Evolutionary conservation across 1,140 invertebrate species (phyloP).

Genomic region (Drosophila malerkotliana): DNA sequence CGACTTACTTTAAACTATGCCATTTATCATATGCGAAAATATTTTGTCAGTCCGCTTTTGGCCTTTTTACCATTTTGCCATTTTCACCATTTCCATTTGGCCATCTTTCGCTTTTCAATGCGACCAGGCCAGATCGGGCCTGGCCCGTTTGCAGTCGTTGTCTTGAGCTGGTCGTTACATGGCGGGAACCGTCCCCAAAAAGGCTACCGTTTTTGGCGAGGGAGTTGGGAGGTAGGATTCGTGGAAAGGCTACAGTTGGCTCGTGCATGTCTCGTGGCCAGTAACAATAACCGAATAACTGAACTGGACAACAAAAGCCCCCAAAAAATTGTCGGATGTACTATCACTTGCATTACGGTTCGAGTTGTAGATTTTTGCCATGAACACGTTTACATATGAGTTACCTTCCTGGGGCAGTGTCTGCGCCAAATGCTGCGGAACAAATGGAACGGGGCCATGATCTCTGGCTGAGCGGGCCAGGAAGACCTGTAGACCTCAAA

Average conservation of each 20-base stretch:
- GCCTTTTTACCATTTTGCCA: conserved; percentile 57
- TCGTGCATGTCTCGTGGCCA: conserved; percentile 60
- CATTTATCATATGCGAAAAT: conserved; percentile 80
- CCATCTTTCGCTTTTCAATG: conserved; percentile 73
- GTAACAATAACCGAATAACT: conserved; percentile 65
- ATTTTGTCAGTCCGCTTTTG: conserved; percentile 77
- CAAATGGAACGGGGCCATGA: conserved; percentile 45
- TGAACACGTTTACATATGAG: conserved; percentile 21
- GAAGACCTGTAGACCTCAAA: conserved; percentile 23
- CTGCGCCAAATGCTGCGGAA: conserved; percentile 19
- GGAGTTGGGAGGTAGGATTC: conserved; percentile 5
- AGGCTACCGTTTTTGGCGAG: conserved; percentile 58
- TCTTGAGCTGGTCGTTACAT: conserved; percentile 33
- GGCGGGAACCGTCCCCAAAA: conserved; percentile 48
- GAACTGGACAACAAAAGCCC: conserved; percentile 52
- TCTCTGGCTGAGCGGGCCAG: conserved; percentile 31
- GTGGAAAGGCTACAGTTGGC: conserved; percentile 35
- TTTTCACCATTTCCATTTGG: conserved; percentile 75
- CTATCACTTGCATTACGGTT: conserved; percentile 52
- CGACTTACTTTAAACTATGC: conserved; percentile 74
- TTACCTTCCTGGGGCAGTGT: conserved; percentile 50
- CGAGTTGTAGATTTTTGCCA: conserved; percentile 30
- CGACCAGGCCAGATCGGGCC: conserved; percentile 10
- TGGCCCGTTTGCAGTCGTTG: conserved; percentile 32
- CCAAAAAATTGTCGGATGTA: conserved; percentile 42